Percentiles rank a stretch among this genome's conserved stretches.
Conservation (phyloP, 1,140 invertebrate genomes). For the Scaptomyza pallida region DNA sequence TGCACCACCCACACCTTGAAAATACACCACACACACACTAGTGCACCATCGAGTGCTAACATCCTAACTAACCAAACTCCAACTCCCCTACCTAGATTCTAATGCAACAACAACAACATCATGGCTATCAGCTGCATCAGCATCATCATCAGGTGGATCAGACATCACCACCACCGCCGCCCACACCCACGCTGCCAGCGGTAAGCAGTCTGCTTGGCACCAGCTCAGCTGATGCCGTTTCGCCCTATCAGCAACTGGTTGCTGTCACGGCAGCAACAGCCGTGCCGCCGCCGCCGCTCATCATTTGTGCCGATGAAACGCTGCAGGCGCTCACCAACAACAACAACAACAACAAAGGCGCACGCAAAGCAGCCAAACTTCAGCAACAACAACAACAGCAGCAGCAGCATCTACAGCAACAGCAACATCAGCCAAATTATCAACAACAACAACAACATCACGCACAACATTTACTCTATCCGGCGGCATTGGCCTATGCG, state of each 20-base stretch:
- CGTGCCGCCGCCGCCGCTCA: constrained; percentile 47
- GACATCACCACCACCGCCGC: constrained; percentile 52
- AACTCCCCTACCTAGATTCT: constrained; percentile 67
- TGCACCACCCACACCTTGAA: constrained; percentile 39
- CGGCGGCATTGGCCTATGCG: constrained; percentile 79
- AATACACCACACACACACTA: constrained; percentile 15
- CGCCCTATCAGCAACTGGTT: constrained; percentile 70
- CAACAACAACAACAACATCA: constrained; percentile 77
- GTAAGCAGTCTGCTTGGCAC: constrained; percentile 59
- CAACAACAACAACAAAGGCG: constrained; percentile 35
- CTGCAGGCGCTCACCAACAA: constrained; percentile 39
- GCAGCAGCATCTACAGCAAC: constrained; percentile 51
- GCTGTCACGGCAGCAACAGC: constrained; percentile 53
- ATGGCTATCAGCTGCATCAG: constrained; percentile 58
- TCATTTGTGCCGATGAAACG: constrained; percentile 56
- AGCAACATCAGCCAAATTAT: constrained; percentile 55
- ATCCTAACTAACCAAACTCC: constrained; percentile 68
- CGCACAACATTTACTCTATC: constrained; percentile 85
- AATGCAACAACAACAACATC: constrained; percentile 63
- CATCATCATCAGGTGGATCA: constrained; percentile 52
- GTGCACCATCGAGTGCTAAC: constrained; percentile 47
- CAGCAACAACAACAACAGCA: too few relatives aligned
- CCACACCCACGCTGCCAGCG: constrained; percentile 54
- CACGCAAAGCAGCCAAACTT: constrained; percentile 58
- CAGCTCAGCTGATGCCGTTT: constrained; percentile 20